phyloP scores from a whole-genome alignment of 2,113 vertebrate genomes.

The Heloderma charlesbogerti region DNA sequence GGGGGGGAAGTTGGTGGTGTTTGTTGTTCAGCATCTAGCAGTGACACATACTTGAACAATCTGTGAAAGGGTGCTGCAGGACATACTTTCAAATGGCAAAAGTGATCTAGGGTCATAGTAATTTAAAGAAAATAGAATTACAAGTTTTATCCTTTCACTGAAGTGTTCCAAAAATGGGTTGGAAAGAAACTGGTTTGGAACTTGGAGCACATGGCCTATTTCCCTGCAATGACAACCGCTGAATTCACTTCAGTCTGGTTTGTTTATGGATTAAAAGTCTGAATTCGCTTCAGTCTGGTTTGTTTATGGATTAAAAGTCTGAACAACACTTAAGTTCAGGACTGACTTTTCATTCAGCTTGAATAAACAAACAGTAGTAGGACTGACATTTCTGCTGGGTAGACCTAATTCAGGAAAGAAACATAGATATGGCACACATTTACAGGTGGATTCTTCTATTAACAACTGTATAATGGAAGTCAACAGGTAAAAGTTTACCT shows the following conservation, averaged over 20 bases:
- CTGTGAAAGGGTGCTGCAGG: background rate
- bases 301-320: background rate
- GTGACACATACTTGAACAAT: conserved; percentile 3
- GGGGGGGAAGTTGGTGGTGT: background rate
- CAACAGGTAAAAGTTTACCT: background rate
- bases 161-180: background rate
- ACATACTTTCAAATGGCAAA: background rate
- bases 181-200: background rate
- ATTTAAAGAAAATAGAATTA: background rate
- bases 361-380: background rate
- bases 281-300: background rate
- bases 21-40: conserved; percentile 37
- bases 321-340: too few species aligned
- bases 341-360: background rate
- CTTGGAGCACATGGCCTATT: background rate
- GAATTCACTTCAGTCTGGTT: background rate
- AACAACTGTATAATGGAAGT: background rate
- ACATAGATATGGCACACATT: background rate
- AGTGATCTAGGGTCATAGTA: background rate
- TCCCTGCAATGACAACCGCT: background rate
- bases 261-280: background rate
- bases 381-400: background rate
- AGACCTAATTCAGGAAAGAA: background rate
- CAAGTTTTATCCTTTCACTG: background rate
- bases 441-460: background rate